Base-by-base conservation (phyloP, 2,888 invertebrate genomes). In the Dryobotodes eremita region DNA sequence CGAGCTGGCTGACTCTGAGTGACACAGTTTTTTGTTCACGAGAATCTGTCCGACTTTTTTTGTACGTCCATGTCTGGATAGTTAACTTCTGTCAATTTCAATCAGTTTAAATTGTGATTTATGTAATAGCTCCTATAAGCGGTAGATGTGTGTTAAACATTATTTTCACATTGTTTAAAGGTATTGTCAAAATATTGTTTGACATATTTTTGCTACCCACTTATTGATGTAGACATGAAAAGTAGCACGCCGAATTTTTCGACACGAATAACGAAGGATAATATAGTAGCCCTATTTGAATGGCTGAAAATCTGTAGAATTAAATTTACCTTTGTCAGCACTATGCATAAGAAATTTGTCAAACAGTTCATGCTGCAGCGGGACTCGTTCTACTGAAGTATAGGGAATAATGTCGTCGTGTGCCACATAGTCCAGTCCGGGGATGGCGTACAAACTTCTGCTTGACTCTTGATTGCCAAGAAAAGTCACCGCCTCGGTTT, bases 321-420 rank as follows among this genome's bases (percentile, higher is more conserved):
- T 23, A 31, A 36, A 42, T 26, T 23, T 26, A 98, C 98, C 98
- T 97, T 97, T 98, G 81, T 98, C 98, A 0, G 98, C 97, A 88
- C 98, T 98, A 91, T 98, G 98, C 88, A 98, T 97, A 62, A 99
- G 97, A 95, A 99, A 99, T 95, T 99, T 99, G 92, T 99, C 99
- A 94, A 99, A 99, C 5, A 99, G 97, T 94, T 99, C 99, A 94
- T 99, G 99, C 90, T 99, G 98, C 75, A 99, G 97, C 0, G 99
- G 99, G 77, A 98, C 98, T 87, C 98, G 97, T 91, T 99, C 99
- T 50, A 98, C 98, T 1, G 99, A 98, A 2, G 98, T 98, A 93
- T 99, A 99, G 0, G 99, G 99, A 89, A 99, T 97, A 87, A 99
- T 98, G 95, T 99, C 99, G 92, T 99, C 99, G 92, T 99, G 99